phyloP scores from a whole-genome alignment of 2,113 vertebrate genomes.

The Sinocyclocheilus maitianheensis region DNA sequence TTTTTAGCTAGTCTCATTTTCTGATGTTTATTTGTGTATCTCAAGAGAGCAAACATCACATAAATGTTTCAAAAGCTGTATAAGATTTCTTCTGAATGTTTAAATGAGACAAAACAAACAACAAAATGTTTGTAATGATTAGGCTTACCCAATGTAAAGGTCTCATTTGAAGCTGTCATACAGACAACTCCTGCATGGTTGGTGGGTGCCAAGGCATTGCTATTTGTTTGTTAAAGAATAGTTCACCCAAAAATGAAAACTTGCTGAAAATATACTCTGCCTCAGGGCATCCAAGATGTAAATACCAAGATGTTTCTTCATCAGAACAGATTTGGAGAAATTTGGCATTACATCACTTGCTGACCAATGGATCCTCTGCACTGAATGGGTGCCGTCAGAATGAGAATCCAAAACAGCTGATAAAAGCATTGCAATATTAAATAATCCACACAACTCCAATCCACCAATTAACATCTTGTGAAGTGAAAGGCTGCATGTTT shows the following conservation, averaged over 20 bases:
- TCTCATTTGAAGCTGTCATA: neutral
- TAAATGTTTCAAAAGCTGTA: neutral
- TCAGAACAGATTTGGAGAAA: neutral
- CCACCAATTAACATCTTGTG: too few relatives aligned
- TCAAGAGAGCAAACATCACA: neutral
- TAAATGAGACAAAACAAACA: neutral
- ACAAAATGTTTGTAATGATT: neutral
- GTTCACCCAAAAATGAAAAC: neutral
- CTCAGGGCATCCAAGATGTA: neutral
- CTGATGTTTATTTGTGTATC: neutral
- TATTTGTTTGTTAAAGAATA: neutral
- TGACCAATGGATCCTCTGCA: neutral
- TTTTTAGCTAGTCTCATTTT: neutral
- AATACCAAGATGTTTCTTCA: neutral
- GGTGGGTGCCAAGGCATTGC: neutral
- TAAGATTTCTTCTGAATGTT: neutral
- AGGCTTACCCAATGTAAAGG: neutral
- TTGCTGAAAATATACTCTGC: neutral
- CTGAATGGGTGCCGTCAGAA: neutral
- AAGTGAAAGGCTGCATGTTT: too few relatives aligned
- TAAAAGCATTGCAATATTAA: too few relatives aligned
- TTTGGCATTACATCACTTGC: neutral
- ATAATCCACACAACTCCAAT: too few relatives aligned
- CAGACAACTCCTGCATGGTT: neutral
- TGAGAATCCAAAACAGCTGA: too few relatives aligned